Evolutionary conservation across 2,113 vertebrate species (phyloP), one percentile per base, ranked within the genome.

Genomic region (Nesoenas mayeri): DNA sequence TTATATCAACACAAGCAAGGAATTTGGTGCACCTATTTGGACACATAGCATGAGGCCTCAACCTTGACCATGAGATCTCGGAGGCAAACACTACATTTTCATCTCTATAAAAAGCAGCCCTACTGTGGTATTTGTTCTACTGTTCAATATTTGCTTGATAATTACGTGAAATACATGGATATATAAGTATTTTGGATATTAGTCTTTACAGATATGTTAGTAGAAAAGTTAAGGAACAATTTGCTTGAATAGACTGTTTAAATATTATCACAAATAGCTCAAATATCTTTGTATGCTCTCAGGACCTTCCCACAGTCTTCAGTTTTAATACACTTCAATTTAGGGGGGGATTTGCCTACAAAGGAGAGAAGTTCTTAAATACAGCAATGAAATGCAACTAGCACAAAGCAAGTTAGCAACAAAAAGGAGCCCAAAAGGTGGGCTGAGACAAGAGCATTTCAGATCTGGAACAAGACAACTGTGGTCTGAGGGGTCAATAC

Each of bases 51-150:
- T 40, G 56, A 78, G n/a, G 61, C 31, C 54, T 51, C 40, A 53
- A 31, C 25, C 42, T 47, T 47, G 34, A 31, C n/a, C n/a, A 5
- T 0, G 4, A 79, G 6, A 70, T 36, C 72, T 56, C 9, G 0
- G 11, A 81, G 40, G 60, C 24, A 84, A 91, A 86, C 28, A 47
- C 32, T 24, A 48, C 53, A 16, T 24, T 64, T 74, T 5, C 26
- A 70, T n/a, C 80, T 42, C 16, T 17, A 38, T 25, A 56, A 54
- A 66, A 84, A 81, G 32, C 84, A 81, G 34, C 36, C 85, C 61
- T 84, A 19, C 56, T 25, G 31, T 69, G 48, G 11, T 47, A 77
- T 83, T 75, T 91, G 44, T 25, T 58, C 57, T 29, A 5, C 28
- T 79, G 15, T 29, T 72, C 51, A 34, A 9, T 34, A 75, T 85